Conservation (phyloP, 2,888 invertebrate genomes). For the Leptopterna dolabrata region DNA sequence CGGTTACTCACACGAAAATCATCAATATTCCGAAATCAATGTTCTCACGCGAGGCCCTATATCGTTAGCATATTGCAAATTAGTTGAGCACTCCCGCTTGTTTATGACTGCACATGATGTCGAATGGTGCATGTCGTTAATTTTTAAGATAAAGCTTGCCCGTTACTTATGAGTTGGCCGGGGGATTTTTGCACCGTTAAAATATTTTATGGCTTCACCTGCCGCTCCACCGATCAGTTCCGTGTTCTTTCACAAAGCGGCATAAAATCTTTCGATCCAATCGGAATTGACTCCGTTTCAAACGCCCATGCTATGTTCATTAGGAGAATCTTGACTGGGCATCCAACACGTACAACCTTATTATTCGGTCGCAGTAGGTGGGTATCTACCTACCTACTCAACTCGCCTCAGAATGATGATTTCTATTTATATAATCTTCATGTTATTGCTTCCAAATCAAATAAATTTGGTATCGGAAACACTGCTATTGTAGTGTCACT, state of each 20-base stretch:
- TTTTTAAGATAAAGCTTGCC: neutral
- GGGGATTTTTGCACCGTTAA: neutral
- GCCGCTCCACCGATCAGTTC: conserved; percentile 7
- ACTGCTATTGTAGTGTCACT: too few relatives aligned
- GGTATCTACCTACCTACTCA: too few relatives aligned
- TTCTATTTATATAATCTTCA: too few relatives aligned
- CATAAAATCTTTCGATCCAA: neutral
- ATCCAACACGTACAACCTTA: too few relatives aligned
- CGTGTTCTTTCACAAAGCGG: conserved; percentile 2
- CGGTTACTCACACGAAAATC: neutral
- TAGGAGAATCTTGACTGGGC: too few relatives aligned
- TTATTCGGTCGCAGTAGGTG: too few relatives aligned
- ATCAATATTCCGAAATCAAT: conserved; percentile 34
- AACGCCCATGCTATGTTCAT: neutral
- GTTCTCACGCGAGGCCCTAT: conserved; percentile 9
- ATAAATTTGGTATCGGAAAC: too few relatives aligned
- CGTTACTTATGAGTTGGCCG: conserved; percentile 3
- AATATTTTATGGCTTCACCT: conserved; percentile 18
- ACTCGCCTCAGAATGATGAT: too few relatives aligned
- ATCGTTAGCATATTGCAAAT: conserved; percentile 33
- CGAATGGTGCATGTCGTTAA: conserved; percentile 25
- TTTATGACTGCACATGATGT: conserved; percentile 37
- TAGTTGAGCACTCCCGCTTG: neutral
- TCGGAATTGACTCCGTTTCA: neutral
- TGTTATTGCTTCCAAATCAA: too few relatives aligned